Evolutionary conservation across 2,888 invertebrate species (phyloP), one percentile per base, ranked within the genome.

Genomic region (Drosophila histrio): DNA sequence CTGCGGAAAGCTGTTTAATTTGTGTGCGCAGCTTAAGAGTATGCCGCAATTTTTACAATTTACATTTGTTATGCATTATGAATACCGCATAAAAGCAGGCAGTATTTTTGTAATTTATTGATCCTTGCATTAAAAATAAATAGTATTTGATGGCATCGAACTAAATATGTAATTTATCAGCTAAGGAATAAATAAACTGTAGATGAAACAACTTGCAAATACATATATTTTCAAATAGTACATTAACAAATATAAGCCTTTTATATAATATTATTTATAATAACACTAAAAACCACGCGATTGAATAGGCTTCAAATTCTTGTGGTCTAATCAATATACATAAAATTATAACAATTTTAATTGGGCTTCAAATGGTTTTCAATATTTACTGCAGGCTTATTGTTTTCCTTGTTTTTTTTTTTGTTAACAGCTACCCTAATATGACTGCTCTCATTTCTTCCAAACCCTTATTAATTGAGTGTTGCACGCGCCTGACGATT

Each of bases 11-110:
- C 3, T 19, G 17, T 2, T 15, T 57, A 60, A 38, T 54, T 43
- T 65, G 24, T 24, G 26, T 57, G 72, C 65, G 64, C 65, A 50
- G 70, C 73, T 38, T 3, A 13, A 59, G 47, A 58, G 54, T 70
- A 65, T 53, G 65, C 52, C 19, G 13, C 6, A 39, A 24, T 13
- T 26, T 41, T 15, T 3, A 6, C 0, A 5, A 8, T 22, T 19
- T 1, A 8, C 11, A 0, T 0, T 0, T 8, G 1, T 28, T 15
- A 17, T 26, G 0, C n/a, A 11, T n/a, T 19, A 28, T 3, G 4
- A 19, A 0, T 5, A 2, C 1, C 1, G 5, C 38, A 8, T 7
- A 7, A 13, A 21, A 43, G 24, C 6, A 24, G 39, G 52, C 65
- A 21, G 17, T 7, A n/a, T 2, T 6, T 43, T 26, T 7, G 0